Evolutionary conservation across 2,797 vertebrate genomes (phyloP).

Genomic region (Aulostomus chinensis): DNA sequence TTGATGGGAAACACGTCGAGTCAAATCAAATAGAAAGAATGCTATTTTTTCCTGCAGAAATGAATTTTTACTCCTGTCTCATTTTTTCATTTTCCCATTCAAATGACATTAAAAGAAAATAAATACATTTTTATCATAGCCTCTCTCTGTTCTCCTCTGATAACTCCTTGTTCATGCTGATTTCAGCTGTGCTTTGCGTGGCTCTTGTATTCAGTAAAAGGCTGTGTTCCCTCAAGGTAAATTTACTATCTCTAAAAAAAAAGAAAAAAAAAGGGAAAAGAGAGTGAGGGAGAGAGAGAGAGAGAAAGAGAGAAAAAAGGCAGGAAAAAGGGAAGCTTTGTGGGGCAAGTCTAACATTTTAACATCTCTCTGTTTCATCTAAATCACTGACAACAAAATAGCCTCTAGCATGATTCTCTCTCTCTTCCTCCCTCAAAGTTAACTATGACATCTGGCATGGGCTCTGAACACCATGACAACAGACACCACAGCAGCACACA

Average conservation of each 20-base stretch:
- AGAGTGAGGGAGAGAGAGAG: no score
- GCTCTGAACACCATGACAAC: constrained; percentile 86
- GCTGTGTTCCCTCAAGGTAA: constrained; percentile 76
- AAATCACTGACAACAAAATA: constrained; percentile 87
- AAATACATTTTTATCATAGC: constrained; percentile 42
- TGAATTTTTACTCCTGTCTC: constrained; percentile 15
- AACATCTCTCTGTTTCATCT: constrained; percentile 83
- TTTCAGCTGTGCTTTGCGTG: constrained; percentile 67
- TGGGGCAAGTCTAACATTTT: constrained; percentile 79
- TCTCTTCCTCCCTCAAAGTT: constrained; percentile 77
- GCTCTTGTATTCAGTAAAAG: constrained; percentile 68
- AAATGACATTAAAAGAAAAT: constrained; percentile 30
- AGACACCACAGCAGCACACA: constrained; percentile 78
- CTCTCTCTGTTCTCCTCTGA: constrained; percentile 47
- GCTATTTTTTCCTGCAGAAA: constrained; percentile 16
- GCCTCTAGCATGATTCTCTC: constrained; percentile 81
- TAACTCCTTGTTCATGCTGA: constrained; percentile 61
- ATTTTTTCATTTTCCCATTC: not conserved
- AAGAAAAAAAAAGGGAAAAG: no score
- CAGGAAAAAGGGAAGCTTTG: constrained; percentile 61
- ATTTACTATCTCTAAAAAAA: constrained; percentile 59
- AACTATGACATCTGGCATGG: constrained; percentile 87
- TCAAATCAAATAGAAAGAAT: constrained; percentile 18
- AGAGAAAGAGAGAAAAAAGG: no score
- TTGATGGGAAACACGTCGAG: constrained; percentile 22